Base-by-base conservation (phyloP, 2,888 invertebrate genomes). In the Drosophila kanekoi region DNA sequence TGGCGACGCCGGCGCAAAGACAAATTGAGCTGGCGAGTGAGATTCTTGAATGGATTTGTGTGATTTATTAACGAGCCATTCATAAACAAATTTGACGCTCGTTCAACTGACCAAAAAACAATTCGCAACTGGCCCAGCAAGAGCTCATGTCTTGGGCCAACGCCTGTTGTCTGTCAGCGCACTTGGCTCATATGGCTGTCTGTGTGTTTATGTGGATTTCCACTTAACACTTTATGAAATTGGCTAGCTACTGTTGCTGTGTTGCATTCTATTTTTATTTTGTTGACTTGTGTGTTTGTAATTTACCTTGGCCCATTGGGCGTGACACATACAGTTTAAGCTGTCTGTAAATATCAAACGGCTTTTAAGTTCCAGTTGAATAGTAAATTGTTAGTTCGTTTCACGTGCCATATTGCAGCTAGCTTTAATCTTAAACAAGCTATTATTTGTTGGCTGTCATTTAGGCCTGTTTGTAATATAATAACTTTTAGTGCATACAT, bases 61-160 rank as follows among this genome's bases (percentile, higher is more conserved):
- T 87, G 79, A 79, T 83, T 88, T 79, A 86, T 88, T 79, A 69
- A 64, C 60, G 58, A 60, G 58, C 57, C 72, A 87, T 84, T 87
- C 77, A 84, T 77, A 77, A 72, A 66, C 73, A 80, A 71, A 74
- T 81, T 74, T 70, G 37, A 70, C 56, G 72, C 69, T 70, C 59
- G 62, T 59, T 63, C 41, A 60, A 48, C 56, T 63, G 57, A 37
- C 61, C 71, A 58, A 52, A 59, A 65, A 48, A 13, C 49, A 56
- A 28, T 60, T 69, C 58, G 70, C 63, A 72, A 74, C 56, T 53
- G 58, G 18, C 57, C 58, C 41, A 66, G 40, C 48, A 57, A 37
- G 37, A 52, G 44, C 41, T 53, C 37, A 20, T 32, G 10, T 44
- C 35, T 61, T 69, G 56, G 59, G 57, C 41, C 74, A 56, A 52